Percentiles rank a stretch among this genome's conserved stretches.
Conservation (phyloP, 2,888 invertebrate species). For the Balanococcus diminutus region DNA sequence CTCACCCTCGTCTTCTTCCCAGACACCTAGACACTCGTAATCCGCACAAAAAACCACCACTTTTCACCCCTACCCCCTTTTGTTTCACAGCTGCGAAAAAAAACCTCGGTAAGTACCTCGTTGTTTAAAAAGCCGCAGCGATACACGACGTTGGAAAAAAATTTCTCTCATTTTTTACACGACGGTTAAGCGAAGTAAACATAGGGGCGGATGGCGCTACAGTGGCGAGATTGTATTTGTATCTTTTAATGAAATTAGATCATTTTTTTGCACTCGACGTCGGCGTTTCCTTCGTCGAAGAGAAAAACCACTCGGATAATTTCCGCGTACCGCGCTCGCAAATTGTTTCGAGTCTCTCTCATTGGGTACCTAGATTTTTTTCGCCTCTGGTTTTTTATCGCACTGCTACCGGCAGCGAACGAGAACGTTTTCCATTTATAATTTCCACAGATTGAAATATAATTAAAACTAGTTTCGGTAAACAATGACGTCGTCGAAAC, state of each 20-base stretch:
- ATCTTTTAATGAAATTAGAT: constrained; percentile 11
- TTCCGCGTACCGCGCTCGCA: background rate
- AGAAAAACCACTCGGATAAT: background rate
- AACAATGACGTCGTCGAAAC: background rate
- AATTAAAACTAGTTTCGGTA: constrained; percentile 12
- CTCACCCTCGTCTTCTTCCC: too few species aligned
- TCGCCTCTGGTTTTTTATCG: background rate
- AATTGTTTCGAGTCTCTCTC: background rate
- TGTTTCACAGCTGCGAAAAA: background rate
- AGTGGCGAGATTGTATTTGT: background rate
- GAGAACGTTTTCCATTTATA: background rate
- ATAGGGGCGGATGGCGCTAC: background rate
- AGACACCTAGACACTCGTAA: too few species aligned
- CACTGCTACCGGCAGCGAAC: background rate
- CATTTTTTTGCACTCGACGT: background rate
- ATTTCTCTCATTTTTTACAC: background rate
- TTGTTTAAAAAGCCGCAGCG: background rate
- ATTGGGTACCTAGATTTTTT: background rate
- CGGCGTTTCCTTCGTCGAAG: background rate
- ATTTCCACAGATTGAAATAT: constrained; percentile 1
- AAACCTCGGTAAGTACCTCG: background rate
- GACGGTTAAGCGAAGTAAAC: background rate
- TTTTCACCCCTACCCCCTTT: background rate
- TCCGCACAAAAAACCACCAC: too few species aligned
- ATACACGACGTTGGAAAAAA: background rate